A percentile compares a stretch with the other conserved stretches of the same genome.
These are phyloP conservation scores for Mus caroli DNA, from an alignment of 2,797 vertebrate species.

Conservation along the genomic window DNA sequence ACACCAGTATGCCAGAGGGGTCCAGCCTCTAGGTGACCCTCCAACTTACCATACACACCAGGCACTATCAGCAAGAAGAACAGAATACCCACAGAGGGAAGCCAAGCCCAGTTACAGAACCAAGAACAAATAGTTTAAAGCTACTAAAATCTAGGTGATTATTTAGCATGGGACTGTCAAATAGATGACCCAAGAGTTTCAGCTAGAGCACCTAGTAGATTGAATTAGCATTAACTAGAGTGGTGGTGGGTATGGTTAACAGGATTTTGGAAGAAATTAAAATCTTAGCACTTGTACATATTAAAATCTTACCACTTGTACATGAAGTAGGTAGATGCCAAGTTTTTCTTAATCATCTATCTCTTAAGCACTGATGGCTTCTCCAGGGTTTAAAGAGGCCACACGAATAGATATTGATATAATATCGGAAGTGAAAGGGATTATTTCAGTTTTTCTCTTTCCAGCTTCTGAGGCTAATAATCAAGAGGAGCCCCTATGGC, in stretches of 20 bases:
- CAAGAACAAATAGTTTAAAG: constrained; percentile 18
- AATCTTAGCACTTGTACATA: constrained; percentile 32
- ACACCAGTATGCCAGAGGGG: not conserved
- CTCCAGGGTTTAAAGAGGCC: constrained; percentile 29
- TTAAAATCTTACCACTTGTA: constrained; percentile 46
- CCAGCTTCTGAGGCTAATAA: constrained; percentile 62
- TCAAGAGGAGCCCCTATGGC: constrained; percentile 51
- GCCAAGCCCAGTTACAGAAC: not conserved
- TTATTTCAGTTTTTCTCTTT: constrained; percentile 46
- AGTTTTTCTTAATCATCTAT: not conserved
- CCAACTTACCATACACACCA: not conserved
- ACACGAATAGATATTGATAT: not conserved
- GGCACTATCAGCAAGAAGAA: not conserved
- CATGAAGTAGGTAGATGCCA: not conserved
- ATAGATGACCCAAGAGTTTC: constrained; percentile 22
- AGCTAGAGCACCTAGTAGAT: not conserved
- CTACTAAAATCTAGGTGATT: not conserved
- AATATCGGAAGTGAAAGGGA: not conserved
- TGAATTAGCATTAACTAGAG: not conserved
- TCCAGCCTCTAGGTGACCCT: not conserved
- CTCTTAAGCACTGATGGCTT: constrained; percentile 44
- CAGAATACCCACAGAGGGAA: not conserved
- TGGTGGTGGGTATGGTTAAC: not conserved
- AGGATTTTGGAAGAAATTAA: not conserved
- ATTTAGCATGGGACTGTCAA: not conserved